Evolutionary conservation across 2,888 invertebrate species (phyloP).

Genomic region (Nymphalis polychloros): DNA sequence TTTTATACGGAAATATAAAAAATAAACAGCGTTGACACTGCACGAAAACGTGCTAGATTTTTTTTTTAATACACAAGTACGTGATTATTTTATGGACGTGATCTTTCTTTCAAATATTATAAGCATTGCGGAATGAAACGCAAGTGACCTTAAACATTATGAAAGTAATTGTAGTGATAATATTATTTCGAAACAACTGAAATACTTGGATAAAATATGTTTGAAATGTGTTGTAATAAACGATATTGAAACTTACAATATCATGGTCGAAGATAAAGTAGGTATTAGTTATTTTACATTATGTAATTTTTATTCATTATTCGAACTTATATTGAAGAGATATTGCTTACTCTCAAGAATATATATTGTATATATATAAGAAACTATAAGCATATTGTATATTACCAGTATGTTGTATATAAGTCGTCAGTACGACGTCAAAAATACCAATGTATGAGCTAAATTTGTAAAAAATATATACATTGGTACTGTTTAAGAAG

Average conservation of each 20-base stretch:
- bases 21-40: slow-evolving; percentile 14
- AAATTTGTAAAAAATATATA: no score
- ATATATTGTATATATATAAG: no score
- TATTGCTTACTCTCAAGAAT: neutral
- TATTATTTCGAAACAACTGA: slow-evolving; percentile 36
- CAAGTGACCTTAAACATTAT: slow-evolving; percentile 38
- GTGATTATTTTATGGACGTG: slow-evolving; percentile 47
- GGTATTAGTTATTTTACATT: neutral
- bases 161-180: slow-evolving; percentile 39
- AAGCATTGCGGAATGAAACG: slow-evolving; percentile 41
- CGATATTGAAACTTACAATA: slow-evolving; percentile 14
- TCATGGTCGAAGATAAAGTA: slow-evolving; percentile 4
- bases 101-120: slow-evolving; percentile 43
- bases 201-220: slow-evolving; percentile 22
- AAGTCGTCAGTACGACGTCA: no score
- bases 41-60: slow-evolving; percentile 42
- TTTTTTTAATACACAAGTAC: slow-evolving; percentile 38
- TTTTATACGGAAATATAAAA: neutral
- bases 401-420: no score
- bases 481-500: no score
- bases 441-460: no score
- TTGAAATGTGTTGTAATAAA: slow-evolving; percentile 24
- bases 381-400: no score
- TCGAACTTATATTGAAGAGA: neutral
- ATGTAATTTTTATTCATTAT: neutral